A percentile compares a stretch with the other conserved stretches of the same genome.
Evolutionary conservation across 1,140 invertebrate species (phyloP).

Genomic region (Samia ricini): DNA sequence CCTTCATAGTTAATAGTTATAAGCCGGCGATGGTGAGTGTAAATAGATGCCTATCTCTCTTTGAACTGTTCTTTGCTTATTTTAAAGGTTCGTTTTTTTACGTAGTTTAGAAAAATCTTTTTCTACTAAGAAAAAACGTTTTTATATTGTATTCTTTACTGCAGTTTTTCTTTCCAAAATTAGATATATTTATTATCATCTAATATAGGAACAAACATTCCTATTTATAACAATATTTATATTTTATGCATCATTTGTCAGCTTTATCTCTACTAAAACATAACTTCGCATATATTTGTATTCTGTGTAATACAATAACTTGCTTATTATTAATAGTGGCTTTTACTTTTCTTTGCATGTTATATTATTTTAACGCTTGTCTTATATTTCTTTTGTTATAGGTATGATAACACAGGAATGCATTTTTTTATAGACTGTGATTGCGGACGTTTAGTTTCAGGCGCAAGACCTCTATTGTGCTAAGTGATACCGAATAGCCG

Average conservation of each 20-base stretch:
- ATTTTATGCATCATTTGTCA: not conserved
- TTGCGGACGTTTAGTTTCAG: conserved; percentile 49
- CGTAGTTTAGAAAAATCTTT: too few relatives aligned
- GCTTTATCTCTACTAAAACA: not conserved
- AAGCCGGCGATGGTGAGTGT: too few relatives aligned
- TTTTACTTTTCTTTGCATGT: conserved; percentile 54
- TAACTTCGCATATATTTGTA: not conserved
- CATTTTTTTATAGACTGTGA: conserved; percentile 74
- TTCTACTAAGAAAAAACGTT: too few relatives aligned
- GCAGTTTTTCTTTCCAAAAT: too few relatives aligned
- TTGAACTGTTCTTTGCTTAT: too few relatives aligned
- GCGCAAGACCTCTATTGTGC: conserved; percentile 52
- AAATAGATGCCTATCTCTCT: too few relatives aligned
- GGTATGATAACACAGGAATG: conserved; percentile 69
- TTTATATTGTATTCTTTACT: too few relatives aligned
- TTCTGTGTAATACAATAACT: not conserved
- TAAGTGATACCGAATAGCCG: conserved; percentile 52
- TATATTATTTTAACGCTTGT: conserved; percentile 60
- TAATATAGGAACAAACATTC: not conserved
- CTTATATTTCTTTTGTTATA: conserved; percentile 73
- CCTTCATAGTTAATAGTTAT: too few relatives aligned
- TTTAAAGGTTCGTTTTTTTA: too few relatives aligned
- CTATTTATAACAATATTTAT: not conserved
- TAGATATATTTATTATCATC: too few relatives aligned
- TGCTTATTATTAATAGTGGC: not conserved